phyloP scores from a whole-genome alignment of 2,113 vertebrate species.

The Grus americana region DNA sequence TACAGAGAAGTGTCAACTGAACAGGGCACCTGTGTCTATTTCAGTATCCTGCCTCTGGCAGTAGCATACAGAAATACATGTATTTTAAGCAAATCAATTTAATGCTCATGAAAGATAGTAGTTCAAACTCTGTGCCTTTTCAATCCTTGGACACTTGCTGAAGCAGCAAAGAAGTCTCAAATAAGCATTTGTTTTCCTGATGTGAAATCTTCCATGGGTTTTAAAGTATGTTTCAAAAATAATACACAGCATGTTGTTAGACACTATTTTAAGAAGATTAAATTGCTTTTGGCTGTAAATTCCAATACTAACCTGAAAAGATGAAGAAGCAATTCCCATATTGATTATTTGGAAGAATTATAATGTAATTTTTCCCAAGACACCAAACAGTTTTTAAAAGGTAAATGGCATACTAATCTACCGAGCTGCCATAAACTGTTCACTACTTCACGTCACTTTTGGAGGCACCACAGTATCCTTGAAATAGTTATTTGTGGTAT shows the following conservation, averaged over 20 bases:
- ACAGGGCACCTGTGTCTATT: not conserved
- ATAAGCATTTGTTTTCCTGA: not conserved
- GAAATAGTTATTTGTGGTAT: not conserved
- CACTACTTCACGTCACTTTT: not conserved
- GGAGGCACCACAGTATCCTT: not conserved
- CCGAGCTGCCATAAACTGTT: not conserved
- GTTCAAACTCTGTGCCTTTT: not conserved
- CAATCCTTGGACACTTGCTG: not conserved
- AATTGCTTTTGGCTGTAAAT: not conserved
- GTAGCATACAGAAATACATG: not conserved
- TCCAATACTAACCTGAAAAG: not conserved
- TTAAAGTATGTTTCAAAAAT: not conserved
- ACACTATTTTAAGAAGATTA: not conserved
- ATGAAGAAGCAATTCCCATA: not conserved
- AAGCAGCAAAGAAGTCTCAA: not conserved
- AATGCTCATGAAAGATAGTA: not conserved
- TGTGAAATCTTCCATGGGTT: not conserved
- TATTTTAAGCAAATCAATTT: constrained; percentile 17
- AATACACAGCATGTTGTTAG: not conserved
- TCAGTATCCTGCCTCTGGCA: constrained; percentile 31
- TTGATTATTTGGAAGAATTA: not conserved
- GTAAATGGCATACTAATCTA: not conserved
- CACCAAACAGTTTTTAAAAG: not conserved
- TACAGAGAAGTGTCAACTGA: not conserved
- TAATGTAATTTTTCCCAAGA: not conserved